Percentiles rank a stretch among this genome's conserved stretches.
phyloP scores from a whole-genome alignment of 2,797 vertebrate genomes.

The Prionace glauca region DNA sequence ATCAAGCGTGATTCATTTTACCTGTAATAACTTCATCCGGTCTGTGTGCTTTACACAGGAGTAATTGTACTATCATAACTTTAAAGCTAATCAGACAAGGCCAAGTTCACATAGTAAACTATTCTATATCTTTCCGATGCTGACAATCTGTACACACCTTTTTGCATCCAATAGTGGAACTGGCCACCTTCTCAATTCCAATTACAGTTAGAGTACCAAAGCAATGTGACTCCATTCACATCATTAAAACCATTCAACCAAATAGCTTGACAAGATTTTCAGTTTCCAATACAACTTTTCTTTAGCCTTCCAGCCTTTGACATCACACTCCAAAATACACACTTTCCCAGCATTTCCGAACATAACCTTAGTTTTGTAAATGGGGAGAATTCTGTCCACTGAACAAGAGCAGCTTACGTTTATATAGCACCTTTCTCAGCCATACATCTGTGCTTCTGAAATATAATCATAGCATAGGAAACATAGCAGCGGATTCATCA shows the following conservation, averaged over 20 bases:
- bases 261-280: background rate
- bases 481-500: no score
- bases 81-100: background rate
- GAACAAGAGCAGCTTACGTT: no score
- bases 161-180: background rate
- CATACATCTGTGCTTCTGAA: no score
- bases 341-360: background rate
- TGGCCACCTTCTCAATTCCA: background rate
- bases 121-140: background rate
- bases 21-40: background rate
- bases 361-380: no score
- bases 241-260: background rate
- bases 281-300: background rate
- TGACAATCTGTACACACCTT: background rate
- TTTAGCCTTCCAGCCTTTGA: background rate
- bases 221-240: background rate
- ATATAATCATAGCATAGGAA: no score
- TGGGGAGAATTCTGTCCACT: no score
- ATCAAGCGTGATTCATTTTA: background rate
- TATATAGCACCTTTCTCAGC: no score
- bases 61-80: background rate
- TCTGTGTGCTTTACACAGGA: background rate
- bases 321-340: background rate
- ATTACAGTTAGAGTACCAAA: background rate
- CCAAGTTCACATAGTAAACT: background rate